Conservation (phyloP, 2,797 vertebrate genomes). For the Pseudocheirus occidentalis region DNA sequence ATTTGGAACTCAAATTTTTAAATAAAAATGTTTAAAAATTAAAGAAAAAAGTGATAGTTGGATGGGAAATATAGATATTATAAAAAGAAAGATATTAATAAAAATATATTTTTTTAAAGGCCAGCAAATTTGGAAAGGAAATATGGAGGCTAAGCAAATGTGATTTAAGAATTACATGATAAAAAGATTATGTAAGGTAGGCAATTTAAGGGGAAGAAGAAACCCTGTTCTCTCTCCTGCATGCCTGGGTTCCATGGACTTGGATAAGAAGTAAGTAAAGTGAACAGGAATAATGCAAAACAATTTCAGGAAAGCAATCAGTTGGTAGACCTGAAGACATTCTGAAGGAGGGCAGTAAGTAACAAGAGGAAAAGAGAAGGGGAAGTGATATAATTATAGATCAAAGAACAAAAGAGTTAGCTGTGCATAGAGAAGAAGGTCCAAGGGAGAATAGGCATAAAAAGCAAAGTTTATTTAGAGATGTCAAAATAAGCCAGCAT, state of each 20-base stretch:
- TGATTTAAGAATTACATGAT: background rate
- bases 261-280: background rate
- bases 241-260: background rate
- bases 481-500: background rate
- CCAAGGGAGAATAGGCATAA: background rate
- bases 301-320: background rate
- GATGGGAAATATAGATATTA: background rate
- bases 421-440: background rate
- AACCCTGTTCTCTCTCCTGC: background rate
- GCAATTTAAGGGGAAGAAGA: background rate
- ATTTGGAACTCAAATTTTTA: no score
- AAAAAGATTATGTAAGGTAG: background rate
- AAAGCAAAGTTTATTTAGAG: background rate
- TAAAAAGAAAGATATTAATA: background rate
- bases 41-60: background rate
- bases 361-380: background rate
- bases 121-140: background rate
- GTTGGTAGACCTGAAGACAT: background rate
- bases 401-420: background rate
- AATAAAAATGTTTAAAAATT: no score
- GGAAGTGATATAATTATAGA: background rate
- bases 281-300: background rate
- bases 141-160: background rate
- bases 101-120: background rate
- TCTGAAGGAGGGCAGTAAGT: background rate